Percentiles rank a stretch among this genome's conserved stretches.
Conservation (phyloP, 2,113 vertebrate species). For the Saccopteryx bilineata region DNA sequence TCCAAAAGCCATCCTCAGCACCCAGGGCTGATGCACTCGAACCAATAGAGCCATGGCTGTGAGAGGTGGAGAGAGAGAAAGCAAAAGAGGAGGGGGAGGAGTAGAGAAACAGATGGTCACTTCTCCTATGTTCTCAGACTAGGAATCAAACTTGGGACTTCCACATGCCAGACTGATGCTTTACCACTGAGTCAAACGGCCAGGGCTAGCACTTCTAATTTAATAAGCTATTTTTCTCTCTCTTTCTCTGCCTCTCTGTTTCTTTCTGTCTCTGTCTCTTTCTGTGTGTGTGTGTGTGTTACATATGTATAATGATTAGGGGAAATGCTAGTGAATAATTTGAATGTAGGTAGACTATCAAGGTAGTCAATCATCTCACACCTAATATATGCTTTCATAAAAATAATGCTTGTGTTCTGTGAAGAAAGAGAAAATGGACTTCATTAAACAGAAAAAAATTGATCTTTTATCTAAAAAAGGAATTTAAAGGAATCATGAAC, state of each 20-base stretch:
- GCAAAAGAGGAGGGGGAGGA: no score
- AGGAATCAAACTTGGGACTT: no score
- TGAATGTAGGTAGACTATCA: constrained; percentile 16
- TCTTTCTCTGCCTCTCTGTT: neutral
- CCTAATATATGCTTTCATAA: neutral
- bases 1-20: no score
- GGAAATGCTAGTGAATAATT: constrained; percentile 6
- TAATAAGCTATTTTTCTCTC: neutral
- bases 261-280: neutral
- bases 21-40: no score
- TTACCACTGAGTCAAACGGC: no score
- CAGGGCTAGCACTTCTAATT: neutral
- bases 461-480: neutral
- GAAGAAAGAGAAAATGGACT: constrained; percentile 21
- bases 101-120: no score
- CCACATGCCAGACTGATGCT: no score
- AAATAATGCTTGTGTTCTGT: neutral
- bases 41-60: no score
- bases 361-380: neutral
- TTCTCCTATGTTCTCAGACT: no score
- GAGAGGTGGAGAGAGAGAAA: no score
- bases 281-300: neutral
- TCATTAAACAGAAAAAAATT: constrained; percentile 32
- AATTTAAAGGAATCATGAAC: constrained; percentile 17
- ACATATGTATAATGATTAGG: neutral